phyloP scores from a whole-genome alignment of 2,113 vertebrate genomes.

The Megaptera novaeangliae region DNA sequence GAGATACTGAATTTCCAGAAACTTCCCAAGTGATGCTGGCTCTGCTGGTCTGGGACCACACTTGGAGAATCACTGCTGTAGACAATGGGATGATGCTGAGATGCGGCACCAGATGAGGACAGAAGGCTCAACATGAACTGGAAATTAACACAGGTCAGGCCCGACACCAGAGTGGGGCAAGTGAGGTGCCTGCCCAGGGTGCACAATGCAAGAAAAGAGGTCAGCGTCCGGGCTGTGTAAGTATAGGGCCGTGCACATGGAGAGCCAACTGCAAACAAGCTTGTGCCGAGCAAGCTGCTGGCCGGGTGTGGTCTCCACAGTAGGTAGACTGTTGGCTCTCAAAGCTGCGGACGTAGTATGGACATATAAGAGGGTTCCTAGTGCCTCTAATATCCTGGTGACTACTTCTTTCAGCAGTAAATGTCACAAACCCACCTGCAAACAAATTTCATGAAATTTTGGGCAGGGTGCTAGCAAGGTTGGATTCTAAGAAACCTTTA shows the following conservation, averaged over 20 bases:
- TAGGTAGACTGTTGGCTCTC: not conserved
- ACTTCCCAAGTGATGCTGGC: not conserved
- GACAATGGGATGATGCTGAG: not conserved
- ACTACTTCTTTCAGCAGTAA: not conserved
- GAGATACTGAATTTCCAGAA: not conserved
- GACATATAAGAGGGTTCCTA: not conserved
- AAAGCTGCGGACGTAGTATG: not conserved
- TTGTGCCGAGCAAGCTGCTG: not conserved
- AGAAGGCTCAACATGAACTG: not conserved
- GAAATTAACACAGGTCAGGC: not conserved
- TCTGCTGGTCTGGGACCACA: not conserved
- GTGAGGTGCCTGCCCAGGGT: rapidly evolving
- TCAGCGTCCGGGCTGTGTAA: not conserved
- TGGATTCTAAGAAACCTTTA: not conserved
- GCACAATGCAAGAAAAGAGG: not conserved
- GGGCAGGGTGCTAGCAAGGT: not conserved
- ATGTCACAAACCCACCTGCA: not conserved
- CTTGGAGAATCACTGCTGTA: not conserved
- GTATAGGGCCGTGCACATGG: not conserved
- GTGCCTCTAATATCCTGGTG: not conserved
- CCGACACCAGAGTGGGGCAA: not conserved
- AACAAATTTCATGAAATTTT: not conserved
- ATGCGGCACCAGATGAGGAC: not conserved
- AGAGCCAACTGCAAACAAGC: not conserved
- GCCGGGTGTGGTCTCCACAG: not conserved